These are phyloP conservation scores for Gephyroberyx darwinii DNA, from an alignment of 2,797 vertebrate species.

Conservation along the genomic window DNA sequence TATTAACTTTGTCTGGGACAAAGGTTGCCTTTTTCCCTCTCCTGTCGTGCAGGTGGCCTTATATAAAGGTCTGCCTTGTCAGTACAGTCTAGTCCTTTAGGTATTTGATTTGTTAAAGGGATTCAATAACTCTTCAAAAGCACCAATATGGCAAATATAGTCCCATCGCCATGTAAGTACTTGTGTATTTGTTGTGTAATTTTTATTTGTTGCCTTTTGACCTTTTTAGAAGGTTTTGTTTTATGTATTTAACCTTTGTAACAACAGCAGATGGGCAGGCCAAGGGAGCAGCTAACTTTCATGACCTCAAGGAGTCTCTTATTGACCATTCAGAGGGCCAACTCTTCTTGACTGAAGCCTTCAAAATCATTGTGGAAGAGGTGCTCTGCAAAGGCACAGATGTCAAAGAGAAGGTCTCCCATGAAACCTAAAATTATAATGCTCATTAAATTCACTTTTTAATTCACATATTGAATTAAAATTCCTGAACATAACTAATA, in stretches of 20 bases:
- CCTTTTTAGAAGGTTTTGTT: not conserved
- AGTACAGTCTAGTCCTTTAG: not conserved
- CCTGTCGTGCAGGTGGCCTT: not conserved
- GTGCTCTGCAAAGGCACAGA: slow-evolving; percentile 22
- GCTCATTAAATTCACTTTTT: too few species aligned
- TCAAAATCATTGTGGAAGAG: slow-evolving; percentile 84
- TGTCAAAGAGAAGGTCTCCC: slow-evolving; percentile 81
- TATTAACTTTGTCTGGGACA: slow-evolving; percentile 33
- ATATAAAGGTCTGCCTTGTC: not conserved
- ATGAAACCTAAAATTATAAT: not conserved
- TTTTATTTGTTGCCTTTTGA: slow-evolving; percentile 5
- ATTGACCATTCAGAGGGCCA: slow-evolving; percentile 77
- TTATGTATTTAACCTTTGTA: not conserved
- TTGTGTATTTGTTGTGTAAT: not conserved
- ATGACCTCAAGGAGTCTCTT: slow-evolving; percentile 56
- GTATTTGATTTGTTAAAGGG: not conserved
- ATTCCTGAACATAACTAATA: not conserved
- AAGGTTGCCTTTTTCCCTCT: slow-evolving; percentile 43
- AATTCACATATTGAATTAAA: not conserved
- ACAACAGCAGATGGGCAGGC: slow-evolving; percentile 26
- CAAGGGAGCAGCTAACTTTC: slow-evolving; percentile 21
- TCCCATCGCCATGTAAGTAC: slow-evolving; percentile 42
- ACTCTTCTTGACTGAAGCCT: slow-evolving; percentile 82
- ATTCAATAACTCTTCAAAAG: not conserved
- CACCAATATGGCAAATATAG: slow-evolving; percentile 11